A percentile compares a stretch with the other conserved stretches of the same genome.
These are phyloP conservation scores for Ammospiza maritima DNA, from an alignment of 2,797 vertebrate genomes.

Conservation along the genomic window DNA sequence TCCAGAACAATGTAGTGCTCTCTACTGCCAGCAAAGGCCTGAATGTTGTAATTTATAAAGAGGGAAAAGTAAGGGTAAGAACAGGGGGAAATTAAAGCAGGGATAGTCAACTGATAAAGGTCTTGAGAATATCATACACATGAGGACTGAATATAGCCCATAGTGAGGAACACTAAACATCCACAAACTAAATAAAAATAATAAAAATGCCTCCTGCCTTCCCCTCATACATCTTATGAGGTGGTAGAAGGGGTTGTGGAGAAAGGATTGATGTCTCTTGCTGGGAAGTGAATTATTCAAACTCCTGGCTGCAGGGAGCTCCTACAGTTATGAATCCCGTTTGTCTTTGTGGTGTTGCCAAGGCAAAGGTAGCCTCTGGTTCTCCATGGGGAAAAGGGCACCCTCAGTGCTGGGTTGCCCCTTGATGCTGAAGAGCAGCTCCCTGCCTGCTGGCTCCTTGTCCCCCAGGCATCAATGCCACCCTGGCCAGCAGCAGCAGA, in stretches of 20 bases:
- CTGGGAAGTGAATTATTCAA: slow-evolving; percentile 63
- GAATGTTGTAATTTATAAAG: slow-evolving; percentile 67
- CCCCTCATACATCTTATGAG: slow-evolving; percentile 43
- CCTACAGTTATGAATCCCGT: slow-evolving; percentile 35
- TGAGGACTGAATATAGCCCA: slow-evolving; percentile 29
- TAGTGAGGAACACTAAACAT: slow-evolving; percentile 51
- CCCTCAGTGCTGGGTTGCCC: not conserved
- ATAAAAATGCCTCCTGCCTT: slow-evolving; percentile 58
- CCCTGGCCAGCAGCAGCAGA: not conserved
- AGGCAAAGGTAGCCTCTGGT: not conserved
- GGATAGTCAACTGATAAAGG: slow-evolving; percentile 70
- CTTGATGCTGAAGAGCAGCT: not conserved
- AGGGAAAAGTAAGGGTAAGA: slow-evolving; percentile 47
- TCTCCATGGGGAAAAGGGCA: not conserved
- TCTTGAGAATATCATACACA: slow-evolving; percentile 46
- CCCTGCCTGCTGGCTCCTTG: not conserved
- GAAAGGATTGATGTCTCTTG: slow-evolving; percentile 56
- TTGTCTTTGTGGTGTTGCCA: slow-evolving; percentile 16
- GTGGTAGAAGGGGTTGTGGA: slow-evolving; percentile 10
- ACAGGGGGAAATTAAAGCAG: slow-evolving; percentile 57
- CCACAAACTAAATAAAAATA: slow-evolving; percentile 68
- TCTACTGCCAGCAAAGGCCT: slow-evolving; percentile 59
- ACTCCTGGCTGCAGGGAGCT: slow-evolving; percentile 47
- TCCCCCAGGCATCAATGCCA: not conserved
- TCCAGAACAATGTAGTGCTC: slow-evolving; percentile 67